Base-by-base conservation (phyloP, 1,140 invertebrate genomes). In the Chymomyza costata region DNA sequence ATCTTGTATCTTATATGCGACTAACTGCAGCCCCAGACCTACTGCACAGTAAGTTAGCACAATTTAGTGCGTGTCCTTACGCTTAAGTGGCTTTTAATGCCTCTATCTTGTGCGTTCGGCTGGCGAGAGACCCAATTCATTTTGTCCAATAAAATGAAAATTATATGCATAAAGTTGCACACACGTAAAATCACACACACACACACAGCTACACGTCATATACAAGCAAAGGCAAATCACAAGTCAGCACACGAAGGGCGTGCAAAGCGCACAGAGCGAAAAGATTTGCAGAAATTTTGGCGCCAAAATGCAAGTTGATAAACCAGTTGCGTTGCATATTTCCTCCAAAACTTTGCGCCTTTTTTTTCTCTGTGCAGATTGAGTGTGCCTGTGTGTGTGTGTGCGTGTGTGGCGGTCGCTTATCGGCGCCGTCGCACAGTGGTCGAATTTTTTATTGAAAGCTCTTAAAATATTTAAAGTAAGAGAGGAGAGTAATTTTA, bases 251-350 rank as follows among this genome's bases (percentile, higher is more conserved):
- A 57, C 73, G 67, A 73, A 80, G 73, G 73, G 73, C 73, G 59
- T 48, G 48, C 51, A 78, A 78, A 34, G 8, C 57, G 73, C 68
- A 55, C 65, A 65, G 60, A 61, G 60, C 65, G 58, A 61, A 71
- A 53, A 80, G 73, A 80, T 80, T 80, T 80, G 73, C 73, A 80
- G 73, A 80, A 80, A 80, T 80, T 80, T 80, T 80, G 73, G 73
- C 73, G 73, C 73, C 73, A 80, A 80, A 80, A 80, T 80, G 73
- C 73, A 80, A 80, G 73, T 80, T 80, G 73, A 80, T 80, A 80
- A 80, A 80, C 73, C 73, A 80, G 73, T 80, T 80, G 73, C 67
- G 71, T 78, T 80, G 74, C 73, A 80, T 81, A 73, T 65, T 73
- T 56, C 49, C 55, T 49, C 65, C 55, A 71, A 70, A 68, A 45